Percentiles rank a stretch among this genome's conserved stretches.
Conservation (phyloP, 2,113 vertebrate genomes). For the Prunella himalayana region DNA sequence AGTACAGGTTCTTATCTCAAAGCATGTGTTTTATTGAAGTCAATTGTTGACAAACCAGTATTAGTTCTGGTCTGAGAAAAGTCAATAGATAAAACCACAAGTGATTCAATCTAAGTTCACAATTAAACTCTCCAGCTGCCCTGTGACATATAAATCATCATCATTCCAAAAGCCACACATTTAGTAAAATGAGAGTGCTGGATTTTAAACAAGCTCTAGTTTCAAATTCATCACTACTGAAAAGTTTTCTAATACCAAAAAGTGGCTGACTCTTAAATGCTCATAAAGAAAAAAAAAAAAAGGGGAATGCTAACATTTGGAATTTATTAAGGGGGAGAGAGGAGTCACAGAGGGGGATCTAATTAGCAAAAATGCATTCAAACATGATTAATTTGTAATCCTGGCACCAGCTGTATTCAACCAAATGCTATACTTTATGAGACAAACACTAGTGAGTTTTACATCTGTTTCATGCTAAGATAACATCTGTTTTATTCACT, state of each 20-base stretch:
- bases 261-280: not conserved
- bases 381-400: slow-evolving; percentile 78
- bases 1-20: not conserved
- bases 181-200: not conserved
- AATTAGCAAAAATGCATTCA: slow-evolving; percentile 78
- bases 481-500: slow-evolving; percentile 74
- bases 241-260: not conserved
- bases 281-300: not conserved
- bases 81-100: not conserved
- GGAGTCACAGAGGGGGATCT: slow-evolving; percentile 56
- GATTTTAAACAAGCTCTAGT: not conserved
- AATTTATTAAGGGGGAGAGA: slow-evolving; percentile 40
- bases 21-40: not conserved
- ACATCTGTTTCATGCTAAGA: slow-evolving; percentile 78
- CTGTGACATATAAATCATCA: not conserved
- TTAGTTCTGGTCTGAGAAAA: slow-evolving; percentile 13
- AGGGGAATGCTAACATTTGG: slow-evolving; percentile 6
- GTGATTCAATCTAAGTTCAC: not conserved
- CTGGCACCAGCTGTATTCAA: slow-evolving; percentile 76
- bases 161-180: not conserved
- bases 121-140: slow-evolving; percentile 6
- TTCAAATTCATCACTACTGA: not conserved
- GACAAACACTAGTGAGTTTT: slow-evolving; percentile 72
- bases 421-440: slow-evolving; percentile 76
- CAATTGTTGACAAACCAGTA: not conserved